Base-by-base conservation (phyloP, 2,888 invertebrate species). In the Belgica antarctica region DNA sequence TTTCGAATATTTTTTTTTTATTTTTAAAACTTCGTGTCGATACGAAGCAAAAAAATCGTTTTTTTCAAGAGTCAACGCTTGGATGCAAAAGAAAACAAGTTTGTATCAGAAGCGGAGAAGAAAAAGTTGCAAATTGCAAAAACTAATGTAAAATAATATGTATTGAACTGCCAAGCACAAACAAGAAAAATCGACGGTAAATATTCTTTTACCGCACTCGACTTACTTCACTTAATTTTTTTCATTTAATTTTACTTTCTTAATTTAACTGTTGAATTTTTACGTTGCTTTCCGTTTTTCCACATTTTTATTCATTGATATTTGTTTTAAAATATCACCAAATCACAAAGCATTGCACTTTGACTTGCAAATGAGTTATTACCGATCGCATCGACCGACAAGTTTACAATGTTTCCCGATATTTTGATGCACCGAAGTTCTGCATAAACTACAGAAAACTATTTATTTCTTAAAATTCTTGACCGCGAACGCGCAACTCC, bases 391-490 rank as follows among this genome's bases (percentile, higher is more conserved):
- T 15, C 41, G 2, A 41, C 5, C 41, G 10, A 41, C 41, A 41
- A 41, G 3, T 12, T n/a, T n/a, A 15, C 41, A 41, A 15, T 41
- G 41, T 15, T 5, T 41, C 15, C 41, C 8, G 41, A 41, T 8
- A 34, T 8, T 7, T 12, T 34, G 34, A n/a, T n/a, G n/a, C 7
- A 12, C 34, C 34, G 34, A 34, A 12, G 34, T 12, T 7, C 41
- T 41, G 41, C 41, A 41, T 41, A 41, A 41, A 41, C 41, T 41
- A n/a, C 41, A n/a, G 41, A 41, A 15, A 41, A 41, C n/a, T 41
- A 41, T 5, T n/a, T 41, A 41, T 41, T 41, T 15, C 10, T 41
- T 41, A 12, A 15, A 41, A 12, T 41, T 41, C 10, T 41, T 10
- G n/a, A 15, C n/a, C 41, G 15, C 12, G 2, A 10, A 41, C 41